Evolutionary conservation across 2,888 invertebrate genomes (phyloP).

Genomic region (Metopia argyrocephala): DNA sequence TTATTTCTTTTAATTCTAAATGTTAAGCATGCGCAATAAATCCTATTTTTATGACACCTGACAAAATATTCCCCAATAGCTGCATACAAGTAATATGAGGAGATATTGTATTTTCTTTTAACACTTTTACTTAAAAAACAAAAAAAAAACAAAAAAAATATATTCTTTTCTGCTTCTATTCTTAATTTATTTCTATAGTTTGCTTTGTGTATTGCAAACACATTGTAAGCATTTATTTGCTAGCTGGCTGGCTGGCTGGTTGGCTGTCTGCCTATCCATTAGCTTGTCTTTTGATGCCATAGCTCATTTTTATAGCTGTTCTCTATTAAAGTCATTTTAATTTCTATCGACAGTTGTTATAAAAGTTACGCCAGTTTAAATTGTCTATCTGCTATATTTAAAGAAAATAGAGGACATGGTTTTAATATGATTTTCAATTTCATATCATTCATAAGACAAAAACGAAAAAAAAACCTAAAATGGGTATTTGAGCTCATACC

Average conservation of each 20-base stretch:
- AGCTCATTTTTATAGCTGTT: slow-evolving; percentile 59
- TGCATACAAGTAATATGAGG: slow-evolving; percentile 7
- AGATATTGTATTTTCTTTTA: slow-evolving; percentile 10
- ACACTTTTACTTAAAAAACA: background rate
- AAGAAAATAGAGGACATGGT: slow-evolving; percentile 55
- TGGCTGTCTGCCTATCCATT: background rate
- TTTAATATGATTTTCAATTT: slow-evolving; percentile 58
- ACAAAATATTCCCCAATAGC: slow-evolving; percentile 72
- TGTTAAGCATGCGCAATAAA: slow-evolving; percentile 76
- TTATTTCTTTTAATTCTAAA: slow-evolving; percentile 20
- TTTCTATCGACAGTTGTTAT: slow-evolving; percentile 61
- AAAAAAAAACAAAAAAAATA: background rate
- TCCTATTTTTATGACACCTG: slow-evolving; percentile 77
- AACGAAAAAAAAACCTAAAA: slow-evolving; percentile 2
- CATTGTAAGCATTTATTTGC: slow-evolving; percentile 27
- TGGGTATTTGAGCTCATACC: slow-evolving; percentile 5
- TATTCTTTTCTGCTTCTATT: background rate
- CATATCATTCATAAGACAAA: slow-evolving; percentile 42
- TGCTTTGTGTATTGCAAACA: slow-evolving; percentile 12
- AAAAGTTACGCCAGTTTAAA: slow-evolving; percentile 56
- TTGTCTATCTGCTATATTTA: slow-evolving; percentile 33
- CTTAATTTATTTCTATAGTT: background rate
- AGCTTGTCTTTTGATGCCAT: slow-evolving; percentile 26
- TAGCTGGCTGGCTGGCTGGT: slow-evolving; percentile 10
- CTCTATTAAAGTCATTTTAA: slow-evolving; percentile 60